These are phyloP conservation scores for Synaphobranchus kaupii DNA, from an alignment of 2,797 vertebrate species.

Conservation along the genomic window DNA sequence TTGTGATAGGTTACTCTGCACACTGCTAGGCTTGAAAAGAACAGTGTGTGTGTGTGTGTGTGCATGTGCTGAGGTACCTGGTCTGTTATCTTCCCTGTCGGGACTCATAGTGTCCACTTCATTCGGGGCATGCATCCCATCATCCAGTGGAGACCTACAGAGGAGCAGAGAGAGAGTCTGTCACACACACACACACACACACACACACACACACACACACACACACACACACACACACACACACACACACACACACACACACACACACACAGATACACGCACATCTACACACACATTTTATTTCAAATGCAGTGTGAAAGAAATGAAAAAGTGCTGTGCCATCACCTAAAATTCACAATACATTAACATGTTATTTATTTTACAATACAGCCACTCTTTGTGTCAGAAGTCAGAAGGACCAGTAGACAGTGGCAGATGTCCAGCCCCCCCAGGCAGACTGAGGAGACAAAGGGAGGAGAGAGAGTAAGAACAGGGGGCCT, in stretches of 20 bases:
- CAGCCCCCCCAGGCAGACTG: too few relatives aligned
- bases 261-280: neutral
- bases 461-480: too few relatives aligned
- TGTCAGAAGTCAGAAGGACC: too few relatives aligned
- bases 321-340: neutral
- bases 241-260: constrained; percentile 21
- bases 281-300: too few relatives aligned
- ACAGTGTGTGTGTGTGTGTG: too few relatives aligned
- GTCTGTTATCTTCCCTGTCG: constrained; percentile 74
- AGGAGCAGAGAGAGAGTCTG: constrained; percentile 29
- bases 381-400: neutral
- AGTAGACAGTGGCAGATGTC: neutral
- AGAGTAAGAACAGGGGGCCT: too few relatives aligned
- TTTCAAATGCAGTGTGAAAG: too few relatives aligned
- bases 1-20: too few relatives aligned
- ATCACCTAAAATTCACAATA: neutral
- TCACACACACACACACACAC: constrained; percentile 22
- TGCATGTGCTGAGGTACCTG: constrained; percentile 65
- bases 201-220: constrained; percentile 23
- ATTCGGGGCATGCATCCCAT: constrained; percentile 74
- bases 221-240: constrained; percentile 28
- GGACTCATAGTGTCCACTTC: constrained; percentile 64
- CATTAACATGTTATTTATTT: neutral
- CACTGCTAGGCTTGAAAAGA: too few relatives aligned
- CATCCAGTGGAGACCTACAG: constrained; percentile 63